phyloP scores from a whole-genome alignment of 2,888 invertebrate species.

The Nephrocerus scutellatus region DNA sequence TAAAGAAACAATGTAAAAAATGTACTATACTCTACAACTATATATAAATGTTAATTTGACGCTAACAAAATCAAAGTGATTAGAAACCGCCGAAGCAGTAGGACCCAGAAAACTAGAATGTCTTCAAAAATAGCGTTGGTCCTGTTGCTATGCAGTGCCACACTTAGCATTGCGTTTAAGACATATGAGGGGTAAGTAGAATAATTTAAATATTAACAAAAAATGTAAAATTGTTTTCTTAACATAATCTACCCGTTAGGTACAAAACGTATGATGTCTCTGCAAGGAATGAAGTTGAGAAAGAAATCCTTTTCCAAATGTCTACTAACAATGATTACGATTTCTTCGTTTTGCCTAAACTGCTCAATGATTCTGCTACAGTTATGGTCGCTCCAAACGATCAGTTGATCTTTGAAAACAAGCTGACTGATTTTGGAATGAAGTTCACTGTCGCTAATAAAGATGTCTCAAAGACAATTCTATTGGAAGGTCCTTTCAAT shows the following conservation, averaged over 20 bases:
- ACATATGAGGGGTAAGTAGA: conserved; percentile 11
- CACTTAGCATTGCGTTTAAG: conserved; percentile 19
- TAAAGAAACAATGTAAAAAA: too few species aligned
- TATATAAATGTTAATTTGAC: too few species aligned
- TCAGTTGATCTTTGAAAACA: conserved; percentile 32
- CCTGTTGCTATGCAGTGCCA: conserved; percentile 6
- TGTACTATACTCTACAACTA: too few species aligned
- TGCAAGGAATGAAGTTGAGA: conserved; percentile 29
- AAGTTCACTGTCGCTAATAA: conserved; percentile 28
- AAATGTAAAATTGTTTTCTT: too few species aligned
- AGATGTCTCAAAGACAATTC: too few species aligned
- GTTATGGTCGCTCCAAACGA: conserved; percentile 39
- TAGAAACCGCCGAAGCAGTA: too few species aligned
- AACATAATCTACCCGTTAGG: too few species aligned
- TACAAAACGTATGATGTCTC: conserved; percentile 41
- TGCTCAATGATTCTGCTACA: conserved; percentile 29
- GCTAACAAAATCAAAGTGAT: too few species aligned
- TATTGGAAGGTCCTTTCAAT: too few species aligned
- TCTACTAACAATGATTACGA: conserved; percentile 31
- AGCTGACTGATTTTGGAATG: conserved; percentile 27
- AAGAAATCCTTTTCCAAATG: conserved; percentile 31
- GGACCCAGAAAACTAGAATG: too few species aligned
- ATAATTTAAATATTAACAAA: not conserved
- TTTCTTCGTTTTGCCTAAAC: conserved; percentile 36
- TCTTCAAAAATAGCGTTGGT: conserved; percentile 1